phyloP scores from a whole-genome alignment of 2,888 invertebrate species.

The Eupithecia tripunctaria region DNA sequence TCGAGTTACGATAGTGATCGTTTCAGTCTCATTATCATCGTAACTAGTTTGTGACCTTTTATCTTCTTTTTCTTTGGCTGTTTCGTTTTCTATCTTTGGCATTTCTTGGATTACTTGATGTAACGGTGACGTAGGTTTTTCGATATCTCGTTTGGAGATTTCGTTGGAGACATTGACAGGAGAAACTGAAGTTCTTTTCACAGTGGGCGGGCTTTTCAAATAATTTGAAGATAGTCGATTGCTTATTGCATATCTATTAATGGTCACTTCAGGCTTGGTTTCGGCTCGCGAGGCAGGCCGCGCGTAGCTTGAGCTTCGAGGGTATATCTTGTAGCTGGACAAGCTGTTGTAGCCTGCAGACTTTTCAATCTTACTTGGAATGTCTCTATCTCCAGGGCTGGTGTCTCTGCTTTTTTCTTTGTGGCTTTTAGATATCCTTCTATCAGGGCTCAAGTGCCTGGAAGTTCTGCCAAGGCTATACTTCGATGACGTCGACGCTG shows the following conservation, averaged over 20 bases:
- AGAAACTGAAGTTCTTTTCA: slow-evolving; percentile 71
- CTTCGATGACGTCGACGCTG: slow-evolving; percentile 73
- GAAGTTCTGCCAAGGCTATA: slow-evolving; percentile 74
- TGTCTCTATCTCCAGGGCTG: slow-evolving; percentile 84
- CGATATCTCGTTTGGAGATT: slow-evolving; percentile 54
- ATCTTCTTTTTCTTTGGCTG: slow-evolving; percentile 1
- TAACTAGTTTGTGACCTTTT: slow-evolving; percentile 19
- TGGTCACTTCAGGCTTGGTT: slow-evolving; percentile 59
- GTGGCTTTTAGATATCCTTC: slow-evolving; percentile 66
- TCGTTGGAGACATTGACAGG: slow-evolving; percentile 65
- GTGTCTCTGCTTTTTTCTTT: slow-evolving; percentile 83
- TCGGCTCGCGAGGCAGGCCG: slow-evolving; percentile 55
- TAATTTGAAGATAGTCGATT: slow-evolving; percentile 75
- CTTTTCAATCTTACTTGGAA: slow-evolving; percentile 84
- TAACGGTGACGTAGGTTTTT: slow-evolving; percentile 56
- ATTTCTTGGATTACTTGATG: slow-evolving; percentile 52
- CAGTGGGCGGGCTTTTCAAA: slow-evolving; percentile 71
- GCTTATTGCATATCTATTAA: slow-evolving; percentile 75
- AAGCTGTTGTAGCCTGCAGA: slow-evolving; percentile 79
- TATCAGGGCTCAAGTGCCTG: slow-evolving; percentile 80
- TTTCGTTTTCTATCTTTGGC: slow-evolving; percentile 45
- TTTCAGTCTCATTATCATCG: slow-evolving; percentile 66
- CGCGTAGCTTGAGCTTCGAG: slow-evolving; percentile 73
- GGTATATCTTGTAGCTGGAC: slow-evolving; percentile 82
- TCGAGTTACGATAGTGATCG: slow-evolving; percentile 88